phyloP scores from a whole-genome alignment of 2,113 vertebrate species.

The Gopherus flavomarginatus region DNA sequence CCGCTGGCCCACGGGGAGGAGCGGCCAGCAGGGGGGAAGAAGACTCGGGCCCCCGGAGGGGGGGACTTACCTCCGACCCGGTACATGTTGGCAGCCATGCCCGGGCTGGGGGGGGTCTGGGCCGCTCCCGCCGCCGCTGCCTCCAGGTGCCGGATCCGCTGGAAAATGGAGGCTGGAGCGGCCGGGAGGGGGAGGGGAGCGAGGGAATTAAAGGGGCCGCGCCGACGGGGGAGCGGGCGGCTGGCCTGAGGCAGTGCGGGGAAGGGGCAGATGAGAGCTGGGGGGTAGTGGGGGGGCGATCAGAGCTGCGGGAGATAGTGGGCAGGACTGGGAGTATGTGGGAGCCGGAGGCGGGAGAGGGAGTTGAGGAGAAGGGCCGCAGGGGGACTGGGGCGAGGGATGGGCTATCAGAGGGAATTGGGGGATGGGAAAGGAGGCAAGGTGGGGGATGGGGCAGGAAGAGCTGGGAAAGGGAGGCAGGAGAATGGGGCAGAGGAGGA shows the following conservation, averaged over 20 bases:
- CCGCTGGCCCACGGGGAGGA: background rate
- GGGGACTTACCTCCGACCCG: conserved; percentile 74
- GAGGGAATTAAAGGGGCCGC: conserved; percentile 34
- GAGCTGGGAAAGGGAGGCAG: background rate
- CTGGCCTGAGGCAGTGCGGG: background rate
- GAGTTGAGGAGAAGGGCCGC: background rate
- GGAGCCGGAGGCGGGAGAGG: background rate
- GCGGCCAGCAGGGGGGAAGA: background rate
- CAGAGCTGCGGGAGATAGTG: background rate
- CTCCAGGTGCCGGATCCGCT: conserved; percentile 46
- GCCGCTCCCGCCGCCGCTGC: background rate
- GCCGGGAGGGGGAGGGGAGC: conserved; percentile 24
- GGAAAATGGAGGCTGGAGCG: conserved; percentile 61
- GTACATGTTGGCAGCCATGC: conserved; percentile 79
- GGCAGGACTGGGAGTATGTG: background rate
- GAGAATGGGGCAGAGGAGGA: background rate
- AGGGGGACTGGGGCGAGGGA: background rate
- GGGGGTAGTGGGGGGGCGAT: background rate
- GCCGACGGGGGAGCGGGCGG: background rate
- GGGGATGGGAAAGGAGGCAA: background rate
- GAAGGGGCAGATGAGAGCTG: background rate
- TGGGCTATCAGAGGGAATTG: too few species aligned
- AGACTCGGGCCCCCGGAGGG: background rate
- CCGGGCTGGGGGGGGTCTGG: conserved; percentile 6
- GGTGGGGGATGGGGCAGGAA: background rate